Conservation (phyloP, 2,113 vertebrate genomes). For the Leptodactylus fuscus region DNA sequence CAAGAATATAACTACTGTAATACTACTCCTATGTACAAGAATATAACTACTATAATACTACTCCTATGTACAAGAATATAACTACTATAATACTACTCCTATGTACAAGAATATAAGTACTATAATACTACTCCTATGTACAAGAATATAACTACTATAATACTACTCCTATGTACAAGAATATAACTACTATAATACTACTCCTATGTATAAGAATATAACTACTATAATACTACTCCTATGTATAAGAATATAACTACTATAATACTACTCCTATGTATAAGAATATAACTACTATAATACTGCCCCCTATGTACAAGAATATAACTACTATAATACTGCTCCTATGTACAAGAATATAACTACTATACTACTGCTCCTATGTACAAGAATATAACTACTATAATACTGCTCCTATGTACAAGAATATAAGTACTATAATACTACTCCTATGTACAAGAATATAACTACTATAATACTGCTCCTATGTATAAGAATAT, state of each 20-base stretch:
- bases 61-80: slow-evolving; percentile 1
- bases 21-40: background rate
- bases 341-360: slow-evolving; percentile 5
- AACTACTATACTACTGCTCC: slow-evolving; percentile 22
- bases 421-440: slow-evolving; percentile 12
- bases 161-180: background rate
- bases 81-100: background rate
- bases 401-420: background rate
- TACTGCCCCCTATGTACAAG: slow-evolving; percentile 9
- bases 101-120: background rate
- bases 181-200: slow-evolving; percentile 9
- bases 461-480: slow-evolving; percentile 9
- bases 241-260: too few species aligned
- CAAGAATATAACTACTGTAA: slow-evolving; percentile 10
- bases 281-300: slow-evolving; percentile 10
- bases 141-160: background rate
- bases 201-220: too few species aligned
- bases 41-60: slow-evolving; percentile 16
- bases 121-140: background rate
- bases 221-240: too few species aligned
- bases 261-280: too few species aligned
- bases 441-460: background rate
- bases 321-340: slow-evolving; percentile 27
- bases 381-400: slow-evolving; percentile 14
- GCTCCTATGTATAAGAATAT: background rate